These are phyloP conservation scores for Leptinotarsa tumamoca DNA, from an alignment of 2,888 invertebrate species.

Conservation along the genomic window DNA sequence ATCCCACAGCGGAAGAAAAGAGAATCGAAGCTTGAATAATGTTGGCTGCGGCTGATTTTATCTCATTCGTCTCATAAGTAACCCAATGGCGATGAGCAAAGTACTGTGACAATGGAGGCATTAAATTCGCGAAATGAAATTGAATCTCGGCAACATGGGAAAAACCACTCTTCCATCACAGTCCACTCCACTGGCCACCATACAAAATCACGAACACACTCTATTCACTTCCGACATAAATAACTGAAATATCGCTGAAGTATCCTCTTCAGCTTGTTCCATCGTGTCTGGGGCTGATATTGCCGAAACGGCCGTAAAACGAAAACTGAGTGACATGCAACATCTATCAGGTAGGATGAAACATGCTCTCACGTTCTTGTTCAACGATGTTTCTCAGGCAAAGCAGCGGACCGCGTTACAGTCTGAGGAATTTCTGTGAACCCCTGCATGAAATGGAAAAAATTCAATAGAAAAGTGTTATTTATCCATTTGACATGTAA, in stretches of 20 bases:
- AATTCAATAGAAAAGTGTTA: too few species aligned
- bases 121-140: slow-evolving; percentile 17
- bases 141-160: slow-evolving; percentile 2
- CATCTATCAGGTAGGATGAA: slow-evolving; percentile 17
- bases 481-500: too few species aligned
- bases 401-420: neutral
- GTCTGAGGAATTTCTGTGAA: too few species aligned
- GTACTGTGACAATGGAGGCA: neutral
- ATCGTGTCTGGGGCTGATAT: slow-evolving; percentile 16
- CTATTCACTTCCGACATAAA: slow-evolving; percentile 19
- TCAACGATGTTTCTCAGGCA: neutral
- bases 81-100: neutral
- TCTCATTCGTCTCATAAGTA: too few species aligned
- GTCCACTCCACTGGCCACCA: slow-evolving; percentile 17
- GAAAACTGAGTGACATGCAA: slow-evolving; percentile 17
- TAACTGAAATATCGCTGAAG: slow-evolving; percentile 13
- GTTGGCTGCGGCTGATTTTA: too few species aligned
- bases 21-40: too few species aligned
- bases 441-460: too few species aligned
- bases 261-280: slow-evolving; percentile 9
- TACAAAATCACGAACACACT: slow-evolving; percentile 23
- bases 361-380: neutral
- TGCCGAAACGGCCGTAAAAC: slow-evolving; percentile 17
- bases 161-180: slow-evolving; percentile 14
- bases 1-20: too few species aligned